Evolutionary conservation across 2,113 vertebrate genomes (phyloP), one percentile per base, ranked within the genome.

Genomic region (Plecturocebus donacophilus): DNA sequence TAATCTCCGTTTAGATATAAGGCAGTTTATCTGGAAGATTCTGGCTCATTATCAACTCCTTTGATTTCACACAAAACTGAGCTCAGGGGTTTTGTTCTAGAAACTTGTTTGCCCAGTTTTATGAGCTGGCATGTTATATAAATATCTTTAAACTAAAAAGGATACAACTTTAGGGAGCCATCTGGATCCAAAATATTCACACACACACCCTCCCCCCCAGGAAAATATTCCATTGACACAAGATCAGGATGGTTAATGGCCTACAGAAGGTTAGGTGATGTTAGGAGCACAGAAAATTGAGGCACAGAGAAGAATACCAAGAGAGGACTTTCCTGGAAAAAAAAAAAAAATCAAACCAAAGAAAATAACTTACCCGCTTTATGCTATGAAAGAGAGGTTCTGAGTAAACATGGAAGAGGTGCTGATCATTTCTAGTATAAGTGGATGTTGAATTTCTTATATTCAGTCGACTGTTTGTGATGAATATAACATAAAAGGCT

Each of bases 1-100:
- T 80, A 92, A 94, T 94, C 86, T 96, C 42, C 66, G 16, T 81
- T 94, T 85, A 79, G 91, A 73, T 86, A 47, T 12, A 47, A 64
- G 73, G 20, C 71, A 56, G 38, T 93, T 97, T 94, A 66, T 90
- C 64, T 38, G 49, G 64, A 68, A 23, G 3, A 23, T 80, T 92
- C 85, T 71, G n/a, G 47, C 40, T 86, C 52, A 32, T 95, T 96
- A 79, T 76, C 80, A 96, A 42, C 32, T 64, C 14, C 83, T 93
- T 95, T 94, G 56, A 81, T 93, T 94, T 94, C 40, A 84, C 30
- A 16, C 9, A 75, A 92, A 93, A 82, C 58, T 73, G 68, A 38
- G 83, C 61, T 75, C 80, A 27, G 20, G 47, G 25, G 3, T 20
- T 92, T 84, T 84, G 21, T 73, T 86, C 40, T 86, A 64, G 38